Evolutionary conservation across 2,113 vertebrate genomes (phyloP), one percentile per base, ranked within the genome.

Genomic region (Xerus inauris): DNA sequence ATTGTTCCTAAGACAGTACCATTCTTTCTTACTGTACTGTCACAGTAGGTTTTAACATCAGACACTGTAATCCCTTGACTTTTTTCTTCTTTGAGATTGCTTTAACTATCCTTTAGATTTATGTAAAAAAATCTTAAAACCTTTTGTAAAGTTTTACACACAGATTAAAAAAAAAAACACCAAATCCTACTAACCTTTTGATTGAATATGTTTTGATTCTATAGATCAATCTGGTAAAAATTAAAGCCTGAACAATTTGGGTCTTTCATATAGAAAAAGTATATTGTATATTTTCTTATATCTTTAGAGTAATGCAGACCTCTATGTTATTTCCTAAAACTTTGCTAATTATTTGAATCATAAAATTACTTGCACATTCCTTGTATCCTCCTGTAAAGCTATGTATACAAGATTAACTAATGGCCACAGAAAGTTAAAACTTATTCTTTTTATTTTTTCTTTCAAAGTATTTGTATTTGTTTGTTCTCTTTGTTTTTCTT

Each of bases 401-500:
- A 11, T 81, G 38, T 89, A 76, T 20, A 54, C 26, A 57, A 75
- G 85, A 80, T 57, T 86, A 79, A 64, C 26, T 64, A 57, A 69
- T n/a, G 26, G 20, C 1, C 5, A 30, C 0, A 40, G 45, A 84
- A 67, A 87, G 6, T 6, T 38, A 20, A 32, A 76, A 73, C 6
- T 65, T 59, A 45, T 11, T 83, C 28, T 85, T 92, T 51, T 17
- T 1, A 9, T 45, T 80, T 72, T 72, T 59, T 54, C 35, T 47
- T 94, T 40, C 12, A 17, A 24, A 6, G 6, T 19, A 7, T 62
- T 12, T 62, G 26, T 47, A 28, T 49, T 62, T 88, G 26, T 75
- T 87, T 77, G 73, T n/a, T 47, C 11, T 62, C 87, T 96, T 95
- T 57, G 26, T 38, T 57, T 92, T 67, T 62, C 28, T 91, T 80